Conservation (phyloP, 2,888 invertebrate genomes). For the Nematopogon swammerdamellus region DNA sequence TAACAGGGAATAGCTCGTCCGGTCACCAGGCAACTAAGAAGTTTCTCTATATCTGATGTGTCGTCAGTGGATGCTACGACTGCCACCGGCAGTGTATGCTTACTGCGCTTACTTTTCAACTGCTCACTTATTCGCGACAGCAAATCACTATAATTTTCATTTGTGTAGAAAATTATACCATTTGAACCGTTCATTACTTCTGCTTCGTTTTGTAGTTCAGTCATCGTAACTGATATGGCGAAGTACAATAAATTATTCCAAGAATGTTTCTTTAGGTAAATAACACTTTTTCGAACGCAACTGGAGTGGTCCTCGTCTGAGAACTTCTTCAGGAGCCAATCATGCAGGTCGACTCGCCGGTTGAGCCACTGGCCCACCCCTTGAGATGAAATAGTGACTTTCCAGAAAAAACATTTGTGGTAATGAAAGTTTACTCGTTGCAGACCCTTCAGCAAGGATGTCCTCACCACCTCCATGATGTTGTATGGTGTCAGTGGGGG, state of each 20-base stretch:
- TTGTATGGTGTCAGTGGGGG: slow-evolving; percentile 32
- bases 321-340: slow-evolving; percentile 44
- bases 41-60: slow-evolving; percentile 20
- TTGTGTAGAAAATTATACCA: slow-evolving; percentile 34
- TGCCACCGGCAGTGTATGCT: slow-evolving; percentile 39
- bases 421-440: slow-evolving; percentile 43
- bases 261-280: slow-evolving; percentile 37
- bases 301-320: slow-evolving; percentile 29
- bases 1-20: slow-evolving; percentile 31
- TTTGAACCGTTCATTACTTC: slow-evolving; percentile 44
- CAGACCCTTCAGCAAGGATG: slow-evolving; percentile 39
- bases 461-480: slow-evolving; percentile 44
- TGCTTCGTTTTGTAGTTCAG: slow-evolving; percentile 18
- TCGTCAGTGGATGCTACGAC: slow-evolving; percentile 27
- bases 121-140: slow-evolving; percentile 24
- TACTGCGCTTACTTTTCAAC: slow-evolving; percentile 32
- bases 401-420: slow-evolving; percentile 55
- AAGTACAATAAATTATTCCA: slow-evolving; percentile 49
- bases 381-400: slow-evolving; percentile 59
- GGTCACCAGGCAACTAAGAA: slow-evolving; percentile 22
- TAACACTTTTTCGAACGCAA: slow-evolving; percentile 28
- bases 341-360: slow-evolving; percentile 39
- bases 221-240: slow-evolving; percentile 39
- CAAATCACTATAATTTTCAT: slow-evolving; percentile 25
- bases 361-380: slow-evolving; percentile 38